Evolutionary conservation across 2,888 invertebrate genomes (phyloP).

Genomic region (Protonemura montana): DNA sequence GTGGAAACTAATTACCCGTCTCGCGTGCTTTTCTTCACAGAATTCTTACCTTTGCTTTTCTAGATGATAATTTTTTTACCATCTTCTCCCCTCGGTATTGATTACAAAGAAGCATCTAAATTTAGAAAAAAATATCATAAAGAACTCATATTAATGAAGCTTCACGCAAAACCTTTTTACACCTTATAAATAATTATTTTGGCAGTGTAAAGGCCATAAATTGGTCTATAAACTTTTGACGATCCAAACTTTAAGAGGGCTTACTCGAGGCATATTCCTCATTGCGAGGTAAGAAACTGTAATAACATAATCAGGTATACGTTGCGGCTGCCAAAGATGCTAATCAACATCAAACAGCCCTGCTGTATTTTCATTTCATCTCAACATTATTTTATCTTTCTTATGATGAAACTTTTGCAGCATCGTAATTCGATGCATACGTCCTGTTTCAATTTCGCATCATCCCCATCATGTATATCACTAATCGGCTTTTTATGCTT

Average conservation of each 20-base stretch:
- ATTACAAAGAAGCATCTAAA: neutral
- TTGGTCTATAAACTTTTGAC: neutral
- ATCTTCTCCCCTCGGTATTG: neutral
- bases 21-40: neutral
- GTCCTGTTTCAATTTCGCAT: too few relatives aligned
- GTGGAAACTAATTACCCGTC: neutral
- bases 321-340: neutral
- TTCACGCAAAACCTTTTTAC: neutral
- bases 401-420: neutral
- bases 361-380: neutral
- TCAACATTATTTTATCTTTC: neutral
- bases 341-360: neutral
- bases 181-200: slow-evolving; percentile 1
- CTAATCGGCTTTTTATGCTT: neutral
- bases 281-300: neutral
- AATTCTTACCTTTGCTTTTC: neutral
- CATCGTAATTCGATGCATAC: neutral
- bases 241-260: neutral
- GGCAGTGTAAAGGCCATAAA: neutral
- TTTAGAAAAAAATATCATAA: neutral
- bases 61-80: neutral
- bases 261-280: neutral
- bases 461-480: too few relatives aligned
- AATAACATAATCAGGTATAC: neutral
- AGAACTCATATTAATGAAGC: neutral